A percentile compares a stretch with the other conserved stretches of the same genome.
phyloP scores from a whole-genome alignment of 2,113 vertebrate genomes.

The Eulemur rufifrons region DNA sequence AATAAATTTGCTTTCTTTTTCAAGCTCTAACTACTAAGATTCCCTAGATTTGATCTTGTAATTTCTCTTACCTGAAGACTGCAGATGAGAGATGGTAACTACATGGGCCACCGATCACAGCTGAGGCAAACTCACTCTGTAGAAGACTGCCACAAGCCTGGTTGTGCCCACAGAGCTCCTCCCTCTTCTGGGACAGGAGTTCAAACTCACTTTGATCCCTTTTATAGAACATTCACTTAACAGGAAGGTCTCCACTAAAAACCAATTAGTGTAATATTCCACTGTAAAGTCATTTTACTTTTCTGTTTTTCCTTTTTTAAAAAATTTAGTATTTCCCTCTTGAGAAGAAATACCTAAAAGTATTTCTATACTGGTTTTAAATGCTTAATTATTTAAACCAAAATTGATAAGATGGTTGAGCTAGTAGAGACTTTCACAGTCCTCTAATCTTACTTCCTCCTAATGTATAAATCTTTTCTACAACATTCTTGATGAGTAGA shows the following conservation, averaged over 20 bases:
- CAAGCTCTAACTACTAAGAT: neutral
- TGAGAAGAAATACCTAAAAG: neutral
- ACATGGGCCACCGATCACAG: neutral
- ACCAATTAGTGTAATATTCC: neutral
- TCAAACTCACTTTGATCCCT: neutral
- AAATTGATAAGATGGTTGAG: neutral
- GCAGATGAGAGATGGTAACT: neutral
- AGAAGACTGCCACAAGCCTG: neutral
- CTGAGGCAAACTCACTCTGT: neutral
- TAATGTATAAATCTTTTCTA: neutral
- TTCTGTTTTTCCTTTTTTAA: neutral
- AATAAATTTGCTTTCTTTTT: constrained; percentile 10
- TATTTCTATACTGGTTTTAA: neutral
- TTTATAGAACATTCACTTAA: neutral
- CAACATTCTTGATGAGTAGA: neutral
- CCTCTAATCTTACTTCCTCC: neutral
- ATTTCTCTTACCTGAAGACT: neutral
- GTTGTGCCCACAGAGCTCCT: neutral
- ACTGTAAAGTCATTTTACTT: neutral
- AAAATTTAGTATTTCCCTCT: neutral
- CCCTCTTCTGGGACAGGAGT: neutral
- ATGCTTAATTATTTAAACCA: neutral
- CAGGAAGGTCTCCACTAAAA: neutral
- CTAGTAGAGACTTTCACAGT: neutral
- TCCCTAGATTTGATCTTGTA: neutral